Percentiles rank a stretch among this genome's conserved stretches.
phyloP scores from a whole-genome alignment of 2,797 vertebrate species.

The Pantherophis alleghaniensis region DNA sequence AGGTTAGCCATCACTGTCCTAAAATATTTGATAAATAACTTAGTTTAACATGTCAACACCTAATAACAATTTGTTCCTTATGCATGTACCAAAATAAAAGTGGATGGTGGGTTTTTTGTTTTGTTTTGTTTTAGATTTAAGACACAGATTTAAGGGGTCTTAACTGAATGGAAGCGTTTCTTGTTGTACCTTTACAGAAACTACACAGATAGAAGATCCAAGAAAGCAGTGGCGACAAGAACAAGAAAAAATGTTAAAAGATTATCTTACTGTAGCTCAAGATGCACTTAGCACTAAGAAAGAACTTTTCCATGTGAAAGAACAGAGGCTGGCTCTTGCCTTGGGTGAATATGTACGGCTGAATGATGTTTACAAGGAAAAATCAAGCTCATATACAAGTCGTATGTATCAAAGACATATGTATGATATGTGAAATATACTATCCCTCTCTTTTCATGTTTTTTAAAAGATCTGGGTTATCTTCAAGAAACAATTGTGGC shows the following conservation, averaged over 20 bases:
- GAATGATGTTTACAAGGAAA: conserved; percentile 82
- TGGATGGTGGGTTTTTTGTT: neutral
- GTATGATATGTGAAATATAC: neutral
- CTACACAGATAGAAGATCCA: conserved; percentile 84
- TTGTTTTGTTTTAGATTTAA: neutral
- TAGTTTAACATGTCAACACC: neutral
- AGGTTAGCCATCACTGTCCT: too few relatives aligned
- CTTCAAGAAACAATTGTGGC: conserved; percentile 34
- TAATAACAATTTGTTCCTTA: neutral
- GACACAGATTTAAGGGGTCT: neutral
- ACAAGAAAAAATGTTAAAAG: conserved; percentile 84
- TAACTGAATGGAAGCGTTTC: conserved; percentile 3
- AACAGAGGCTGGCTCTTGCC: conserved; percentile 80
- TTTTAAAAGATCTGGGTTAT: conserved; percentile 15
- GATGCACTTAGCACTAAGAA: conserved; percentile 81
- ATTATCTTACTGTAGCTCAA: conserved; percentile 80
- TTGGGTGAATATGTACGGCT: conserved; percentile 79
- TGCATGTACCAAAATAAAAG: neutral
- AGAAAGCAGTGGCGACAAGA: conserved; percentile 81
- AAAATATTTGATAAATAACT: neutral
- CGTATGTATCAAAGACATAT: conserved; percentile 71
- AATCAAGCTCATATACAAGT: conserved; percentile 80
- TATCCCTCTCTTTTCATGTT: conserved; percentile 35
- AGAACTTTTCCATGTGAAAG: conserved; percentile 82
- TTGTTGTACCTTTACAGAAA: conserved; percentile 68